These are phyloP conservation scores for Odocoileus virginianus DNA, from an alignment of 2,113 vertebrate species.

Conservation along the genomic window DNA sequence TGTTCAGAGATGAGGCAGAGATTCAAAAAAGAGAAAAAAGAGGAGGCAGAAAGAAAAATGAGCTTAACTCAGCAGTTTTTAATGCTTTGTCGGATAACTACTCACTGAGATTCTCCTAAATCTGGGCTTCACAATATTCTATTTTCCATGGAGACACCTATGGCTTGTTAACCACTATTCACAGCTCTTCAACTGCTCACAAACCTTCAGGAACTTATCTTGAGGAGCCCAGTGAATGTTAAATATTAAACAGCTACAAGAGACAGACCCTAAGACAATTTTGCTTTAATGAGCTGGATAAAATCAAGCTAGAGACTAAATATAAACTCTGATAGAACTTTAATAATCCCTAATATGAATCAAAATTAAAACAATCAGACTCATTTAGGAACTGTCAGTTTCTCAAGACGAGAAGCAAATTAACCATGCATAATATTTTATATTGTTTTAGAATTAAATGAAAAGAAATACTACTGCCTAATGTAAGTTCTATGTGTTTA, in stretches of 20 bases:
- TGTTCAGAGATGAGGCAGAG: neutral
- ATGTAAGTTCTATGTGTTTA: neutral
- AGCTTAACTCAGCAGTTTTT: neutral
- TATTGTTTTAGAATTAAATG: neutral
- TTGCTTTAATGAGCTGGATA: neutral
- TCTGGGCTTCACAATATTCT: neutral
- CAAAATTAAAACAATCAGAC: neutral
- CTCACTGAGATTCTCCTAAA: neutral
- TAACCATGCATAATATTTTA: neutral
- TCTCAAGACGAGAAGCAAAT: slow-evolving; percentile 7
- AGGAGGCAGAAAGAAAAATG: neutral
- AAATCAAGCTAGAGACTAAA: slow-evolving; percentile 16
- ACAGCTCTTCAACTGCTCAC: neutral
- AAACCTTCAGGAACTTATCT: neutral
- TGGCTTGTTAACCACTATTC: neutral
- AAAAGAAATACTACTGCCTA: neutral
- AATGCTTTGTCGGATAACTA: neutral
- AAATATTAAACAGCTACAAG: neutral
- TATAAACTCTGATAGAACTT: neutral
- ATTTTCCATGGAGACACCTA: neutral
- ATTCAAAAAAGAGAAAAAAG: neutral
- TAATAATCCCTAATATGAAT: neutral
- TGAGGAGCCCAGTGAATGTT: neutral
- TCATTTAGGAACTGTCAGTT: neutral
- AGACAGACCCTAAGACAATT: neutral